Conservation (phyloP, 1,140 invertebrate genomes). For the Metopolophium dirhodum region DNA sequence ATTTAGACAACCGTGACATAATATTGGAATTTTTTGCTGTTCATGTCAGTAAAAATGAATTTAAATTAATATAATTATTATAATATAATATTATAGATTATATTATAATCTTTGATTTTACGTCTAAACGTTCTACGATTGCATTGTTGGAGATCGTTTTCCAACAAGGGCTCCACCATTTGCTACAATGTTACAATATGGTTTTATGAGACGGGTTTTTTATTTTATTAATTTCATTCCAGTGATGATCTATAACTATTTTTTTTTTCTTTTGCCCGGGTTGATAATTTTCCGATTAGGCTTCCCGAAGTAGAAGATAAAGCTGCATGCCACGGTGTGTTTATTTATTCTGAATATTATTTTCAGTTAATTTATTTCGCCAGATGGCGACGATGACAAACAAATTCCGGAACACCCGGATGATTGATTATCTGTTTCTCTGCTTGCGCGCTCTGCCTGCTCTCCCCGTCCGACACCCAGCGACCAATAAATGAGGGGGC, state of each 20-base stretch:
- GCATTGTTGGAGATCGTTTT: background rate
- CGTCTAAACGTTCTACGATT: background rate
- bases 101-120: background rate
- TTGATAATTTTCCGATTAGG: constrained; percentile 49
- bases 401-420: constrained; percentile 47
- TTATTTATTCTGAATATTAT: constrained; percentile 54
- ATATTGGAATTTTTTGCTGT: background rate
- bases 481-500: background rate
- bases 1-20: background rate
- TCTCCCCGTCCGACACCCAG: background rate
- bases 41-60: background rate
- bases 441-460: background rate
- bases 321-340: background rate
- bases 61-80: background rate
- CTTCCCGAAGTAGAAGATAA: constrained; percentile 25
- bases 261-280: background rate
- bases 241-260: background rate
- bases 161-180: background rate
- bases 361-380: constrained; percentile 55
- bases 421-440: constrained; percentile 54
- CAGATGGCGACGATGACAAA: constrained; percentile 54
- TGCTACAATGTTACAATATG: background rate
- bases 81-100: too few relatives aligned
- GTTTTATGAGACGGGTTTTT: background rate
- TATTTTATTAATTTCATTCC: background rate